Evolutionary conservation across 2,113 vertebrate species (phyloP), one percentile per base, ranked within the genome.

Genomic region (Xyliphius kryptos): DNA sequence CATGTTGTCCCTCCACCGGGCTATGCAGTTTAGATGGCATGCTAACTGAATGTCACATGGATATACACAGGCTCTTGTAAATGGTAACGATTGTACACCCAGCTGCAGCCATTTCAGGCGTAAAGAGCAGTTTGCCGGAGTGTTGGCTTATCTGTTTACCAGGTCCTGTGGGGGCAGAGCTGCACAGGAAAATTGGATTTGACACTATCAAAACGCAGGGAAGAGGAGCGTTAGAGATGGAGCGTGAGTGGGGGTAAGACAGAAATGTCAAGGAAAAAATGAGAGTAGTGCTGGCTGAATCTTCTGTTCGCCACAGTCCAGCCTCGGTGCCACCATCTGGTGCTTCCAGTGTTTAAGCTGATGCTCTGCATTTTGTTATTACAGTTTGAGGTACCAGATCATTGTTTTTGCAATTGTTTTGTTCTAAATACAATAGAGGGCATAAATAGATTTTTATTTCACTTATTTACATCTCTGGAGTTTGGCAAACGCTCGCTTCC

Each of bases 141-240:
- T 73, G 48, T 76, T 50, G 37, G 73, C 70, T 84, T 85, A 86
- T 88, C 79, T 80, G 73, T 79, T 85, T 81, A 81, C 81, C 77
- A 79, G 77, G 69, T 78, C 74, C 76, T 75, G 76, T 71, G 74
- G 76, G n/a, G 67, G 70, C 61, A 78, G 67, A 73, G 72, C 76
- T 77, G 73, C 70, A 47, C 41, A 68, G 66, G 79, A 72, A 83
- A 84, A 86, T 83, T 85, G 80, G 72, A 83, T 86, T 75, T 55
- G 63, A 77, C 52, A 67, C 77, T 81, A 80, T 82, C 76, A 79
- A 79, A 84, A 77, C 67, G 48, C 43, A 43, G 51, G 59, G 43
- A 46, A 56, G 17, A 51, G 66, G 32, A 48, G 47, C 51, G 46
- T 48, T 53, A 56, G 41, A 41, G 47, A 56, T 16, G 63, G 74